phyloP scores from a whole-genome alignment of 2,113 vertebrate genomes.

The Cervus canadensis region DNA sequence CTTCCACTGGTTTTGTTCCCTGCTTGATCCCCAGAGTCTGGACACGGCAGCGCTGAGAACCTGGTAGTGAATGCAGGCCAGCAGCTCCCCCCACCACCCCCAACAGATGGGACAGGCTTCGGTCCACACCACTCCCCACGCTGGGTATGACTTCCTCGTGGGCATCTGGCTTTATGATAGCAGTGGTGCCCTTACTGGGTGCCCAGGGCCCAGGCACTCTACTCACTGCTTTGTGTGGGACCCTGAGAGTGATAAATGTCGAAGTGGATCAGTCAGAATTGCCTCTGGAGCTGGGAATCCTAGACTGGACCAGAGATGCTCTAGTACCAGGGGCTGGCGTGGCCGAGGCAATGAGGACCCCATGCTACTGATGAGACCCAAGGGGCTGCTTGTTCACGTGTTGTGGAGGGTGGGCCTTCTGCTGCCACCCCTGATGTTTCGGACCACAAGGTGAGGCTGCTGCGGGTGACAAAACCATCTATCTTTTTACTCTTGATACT shows the following conservation, averaged over 20 bases:
- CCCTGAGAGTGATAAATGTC: neutral
- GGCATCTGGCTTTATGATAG: neutral
- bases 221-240: neutral
- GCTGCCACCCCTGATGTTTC: neutral
- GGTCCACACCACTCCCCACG: rapidly evolving
- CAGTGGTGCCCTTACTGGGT: neutral
- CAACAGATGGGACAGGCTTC: neutral
- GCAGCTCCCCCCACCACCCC: neutral
- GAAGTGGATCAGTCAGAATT: neutral
- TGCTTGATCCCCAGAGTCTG: too few species aligned
- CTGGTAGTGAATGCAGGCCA: neutral
- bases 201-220: rapidly evolving
- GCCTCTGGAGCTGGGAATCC: neutral
- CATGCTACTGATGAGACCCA: neutral
- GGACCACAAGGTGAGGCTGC: neutral
- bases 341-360: neutral
- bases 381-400: rapidly evolving
- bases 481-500: neutral
- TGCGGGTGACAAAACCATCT: neutral
- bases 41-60: neutral
- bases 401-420: neutral
- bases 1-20: neutral
- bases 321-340: neutral
- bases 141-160: neutral
- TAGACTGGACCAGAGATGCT: rapidly evolving